Evolutionary conservation across 2,797 vertebrate genomes (phyloP).

Genomic region (Hypotaenidia okinawae): DNA sequence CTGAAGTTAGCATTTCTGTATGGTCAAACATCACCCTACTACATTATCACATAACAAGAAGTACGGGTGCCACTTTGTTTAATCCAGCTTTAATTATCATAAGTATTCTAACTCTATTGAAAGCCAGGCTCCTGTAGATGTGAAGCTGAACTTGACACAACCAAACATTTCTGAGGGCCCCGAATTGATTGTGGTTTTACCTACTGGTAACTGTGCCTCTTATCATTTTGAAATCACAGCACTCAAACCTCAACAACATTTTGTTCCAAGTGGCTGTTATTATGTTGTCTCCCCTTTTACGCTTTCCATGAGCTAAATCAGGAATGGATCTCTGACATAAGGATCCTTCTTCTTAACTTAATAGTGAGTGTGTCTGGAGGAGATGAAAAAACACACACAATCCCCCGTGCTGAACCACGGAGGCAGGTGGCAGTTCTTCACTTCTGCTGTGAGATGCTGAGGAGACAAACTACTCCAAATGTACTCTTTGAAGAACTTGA

Average conservation of each 20-base stretch:
- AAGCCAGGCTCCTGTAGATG: neutral
- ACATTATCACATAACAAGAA: neutral
- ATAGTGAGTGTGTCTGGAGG: neutral
- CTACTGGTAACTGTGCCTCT: neutral
- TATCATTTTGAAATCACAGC: neutral
- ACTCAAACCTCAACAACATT: neutral
- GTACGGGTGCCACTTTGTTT: neutral
- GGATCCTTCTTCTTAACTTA: neutral
- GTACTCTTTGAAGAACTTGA: neutral
- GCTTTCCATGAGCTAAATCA: neutral
- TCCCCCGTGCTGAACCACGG: rapidly evolving
- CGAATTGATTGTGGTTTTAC: neutral
- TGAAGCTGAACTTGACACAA: neutral
- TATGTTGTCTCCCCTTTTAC: neutral
- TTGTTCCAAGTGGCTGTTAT: neutral
- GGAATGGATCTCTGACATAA: neutral
- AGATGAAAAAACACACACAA: neutral
- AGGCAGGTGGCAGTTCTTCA: neutral
- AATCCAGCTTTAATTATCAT: neutral
- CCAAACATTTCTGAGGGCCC: neutral
- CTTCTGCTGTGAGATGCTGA: neutral
- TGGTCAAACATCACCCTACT: neutral
- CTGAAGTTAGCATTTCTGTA: neutral
- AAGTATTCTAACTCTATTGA: neutral
- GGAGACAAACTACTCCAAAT: neutral